These are phyloP conservation scores for Colius striatus DNA, from an alignment of 2,113 vertebrate species.

Conservation along the genomic window DNA sequence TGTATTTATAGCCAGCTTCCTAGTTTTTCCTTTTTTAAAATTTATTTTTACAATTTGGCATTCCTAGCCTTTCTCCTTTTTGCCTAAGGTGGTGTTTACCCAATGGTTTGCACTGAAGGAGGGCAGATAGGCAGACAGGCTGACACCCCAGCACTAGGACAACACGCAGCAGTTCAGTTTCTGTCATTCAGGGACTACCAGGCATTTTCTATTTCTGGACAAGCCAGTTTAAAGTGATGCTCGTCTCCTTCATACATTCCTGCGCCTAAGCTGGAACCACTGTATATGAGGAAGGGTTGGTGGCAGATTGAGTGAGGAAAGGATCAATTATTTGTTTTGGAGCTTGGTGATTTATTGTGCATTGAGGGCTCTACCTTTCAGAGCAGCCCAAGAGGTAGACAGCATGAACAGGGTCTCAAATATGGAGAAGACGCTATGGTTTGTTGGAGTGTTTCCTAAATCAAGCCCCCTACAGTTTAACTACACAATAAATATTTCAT, in stretches of 20 bases:
- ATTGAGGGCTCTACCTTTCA: neutral
- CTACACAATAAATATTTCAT: neutral
- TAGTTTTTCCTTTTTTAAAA: slow-evolving; percentile 12
- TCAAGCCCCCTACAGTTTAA: neutral
- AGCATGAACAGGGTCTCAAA: neutral
- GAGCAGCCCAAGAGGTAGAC: neutral
- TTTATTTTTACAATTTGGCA: slow-evolving; percentile 21
- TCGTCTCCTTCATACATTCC: neutral
- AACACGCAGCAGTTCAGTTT: neutral
- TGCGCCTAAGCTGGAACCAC: neutral
- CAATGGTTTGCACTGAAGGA: neutral
- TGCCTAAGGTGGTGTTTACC: neutral
- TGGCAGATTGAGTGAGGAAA: neutral
- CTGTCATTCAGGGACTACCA: neutral
- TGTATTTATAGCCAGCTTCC: slow-evolving; percentile 72
- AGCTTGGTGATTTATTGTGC: neutral
- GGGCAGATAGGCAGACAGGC: neutral
- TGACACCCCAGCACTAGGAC: neutral
- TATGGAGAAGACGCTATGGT: neutral
- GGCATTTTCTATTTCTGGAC: neutral
- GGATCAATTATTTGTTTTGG: neutral
- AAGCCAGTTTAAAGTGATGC: neutral
- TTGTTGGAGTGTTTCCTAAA: neutral
- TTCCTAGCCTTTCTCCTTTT: neutral
- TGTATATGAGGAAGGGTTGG: neutral